Conservation (phyloP, 1,140 invertebrate genomes). For the Drosophila sp. region DNA sequence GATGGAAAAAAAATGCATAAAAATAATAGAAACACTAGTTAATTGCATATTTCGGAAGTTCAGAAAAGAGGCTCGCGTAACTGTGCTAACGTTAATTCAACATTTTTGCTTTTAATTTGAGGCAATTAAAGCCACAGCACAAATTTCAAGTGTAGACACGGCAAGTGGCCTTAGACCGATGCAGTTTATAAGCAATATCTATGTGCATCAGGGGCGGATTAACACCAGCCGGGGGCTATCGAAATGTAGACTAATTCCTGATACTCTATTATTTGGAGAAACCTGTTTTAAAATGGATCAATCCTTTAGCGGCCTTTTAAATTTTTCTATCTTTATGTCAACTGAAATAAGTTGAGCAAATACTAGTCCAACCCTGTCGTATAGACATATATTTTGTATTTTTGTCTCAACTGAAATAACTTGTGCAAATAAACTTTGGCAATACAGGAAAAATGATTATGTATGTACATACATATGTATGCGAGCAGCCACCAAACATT, state of each 20-base stretch:
- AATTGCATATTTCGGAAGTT: conserved; percentile 71
- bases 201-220: too few species aligned
- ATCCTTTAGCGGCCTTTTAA: too few species aligned
- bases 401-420: conserved; percentile 43
- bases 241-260: too few species aligned
- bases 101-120: conserved; percentile 36
- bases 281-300: too few species aligned
- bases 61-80: conserved; percentile 53
- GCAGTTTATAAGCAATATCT: conserved; percentile 37
- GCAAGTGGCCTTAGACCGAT: conserved; percentile 23
- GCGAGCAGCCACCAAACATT: not conserved
- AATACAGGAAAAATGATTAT: conserved; percentile 51
- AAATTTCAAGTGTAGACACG: conserved; percentile 32
- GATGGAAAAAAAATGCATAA: not conserved
- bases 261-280: too few species aligned
- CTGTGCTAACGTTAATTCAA: conserved; percentile 61
- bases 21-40: conserved; percentile 31
- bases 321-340: not conserved
- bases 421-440: conserved; percentile 56
- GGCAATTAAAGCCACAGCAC: conserved; percentile 46
- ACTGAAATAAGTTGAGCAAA: not conserved
- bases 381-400: conserved; percentile 1
- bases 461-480: not conserved
- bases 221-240: too few species aligned
- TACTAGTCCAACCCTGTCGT: not conserved